Evolutionary conservation across 1,140 invertebrate species (phyloP).

Genomic region (roundworm (Caenorhabditis elegans)): WBcel235 BX284604.4:4360501-4361000

Average conservation of each 20-base stretch:
- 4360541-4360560: background rate
- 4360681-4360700: too few species aligned
- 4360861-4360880: constrained; percentile 9
- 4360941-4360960: constrained; percentile 6
- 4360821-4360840: background rate
- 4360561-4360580: too few species aligned
- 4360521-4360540: background rate
- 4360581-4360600: too few species aligned
- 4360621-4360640: too few species aligned
- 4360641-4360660: too few species aligned
- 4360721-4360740: too few species aligned
- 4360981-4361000: background rate
- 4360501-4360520: background rate
- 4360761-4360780: too few species aligned
- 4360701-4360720: too few species aligned
- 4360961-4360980: background rate
- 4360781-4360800: too few species aligned
- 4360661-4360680: too few species aligned
- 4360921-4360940: constrained; percentile 11
- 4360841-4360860: background rate
- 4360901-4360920: constrained; percentile 27
- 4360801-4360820: background rate
- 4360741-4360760: too few species aligned
- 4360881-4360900: background rate
- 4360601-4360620: too few species aligned